Evolutionary conservation across 2,888 invertebrate genomes (phyloP).

Genomic region (Macrosoma leucophasiata): DNA sequence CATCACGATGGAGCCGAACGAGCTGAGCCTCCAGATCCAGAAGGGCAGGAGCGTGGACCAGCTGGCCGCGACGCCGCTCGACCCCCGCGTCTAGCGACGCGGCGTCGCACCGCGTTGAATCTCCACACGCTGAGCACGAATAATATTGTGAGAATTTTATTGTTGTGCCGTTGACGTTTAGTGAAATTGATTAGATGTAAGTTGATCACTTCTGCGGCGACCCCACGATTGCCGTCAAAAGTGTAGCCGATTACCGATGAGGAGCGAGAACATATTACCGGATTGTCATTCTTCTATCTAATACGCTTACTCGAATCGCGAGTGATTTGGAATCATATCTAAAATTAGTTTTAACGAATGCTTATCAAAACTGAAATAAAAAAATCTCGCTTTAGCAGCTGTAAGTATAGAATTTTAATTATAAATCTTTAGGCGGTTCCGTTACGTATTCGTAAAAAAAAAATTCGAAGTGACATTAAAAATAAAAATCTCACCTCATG

Average conservation of each 20-base stretch:
- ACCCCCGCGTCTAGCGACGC: conserved; percentile 42
- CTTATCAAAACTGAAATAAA: conserved; percentile 32
- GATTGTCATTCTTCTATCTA: conserved; percentile 31
- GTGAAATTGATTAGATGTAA: conserved; percentile 22
- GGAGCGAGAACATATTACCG: too few relatives aligned
- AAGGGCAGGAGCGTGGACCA: conserved; percentile 67
- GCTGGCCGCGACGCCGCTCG: conserved; percentile 40
- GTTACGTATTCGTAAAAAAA: too few relatives aligned
- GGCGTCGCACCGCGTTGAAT: conserved; percentile 25
- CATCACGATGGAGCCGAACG: conserved; percentile 60
- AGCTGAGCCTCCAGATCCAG: conserved; percentile 49
- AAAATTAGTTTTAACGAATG: conserved; percentile 46
- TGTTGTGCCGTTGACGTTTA: conserved; percentile 21
- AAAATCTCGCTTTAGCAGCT: conserved; percentile 32
- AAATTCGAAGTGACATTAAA: too few relatives aligned
- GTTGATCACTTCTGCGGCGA: too few relatives aligned
- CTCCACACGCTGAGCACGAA: conserved; percentile 18
- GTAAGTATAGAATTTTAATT: too few relatives aligned
- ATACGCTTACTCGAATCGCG: conserved; percentile 37
- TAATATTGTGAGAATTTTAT: neutral
- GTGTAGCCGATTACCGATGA: too few relatives aligned
- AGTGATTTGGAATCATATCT: conserved; percentile 70
- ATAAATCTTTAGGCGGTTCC: too few relatives aligned
- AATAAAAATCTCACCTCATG: too few relatives aligned
- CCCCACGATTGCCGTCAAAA: too few relatives aligned